Evolutionary conservation across 2,797 vertebrate species (phyloP).

Genomic region (Hyperoplus lanceolatus): DNA sequence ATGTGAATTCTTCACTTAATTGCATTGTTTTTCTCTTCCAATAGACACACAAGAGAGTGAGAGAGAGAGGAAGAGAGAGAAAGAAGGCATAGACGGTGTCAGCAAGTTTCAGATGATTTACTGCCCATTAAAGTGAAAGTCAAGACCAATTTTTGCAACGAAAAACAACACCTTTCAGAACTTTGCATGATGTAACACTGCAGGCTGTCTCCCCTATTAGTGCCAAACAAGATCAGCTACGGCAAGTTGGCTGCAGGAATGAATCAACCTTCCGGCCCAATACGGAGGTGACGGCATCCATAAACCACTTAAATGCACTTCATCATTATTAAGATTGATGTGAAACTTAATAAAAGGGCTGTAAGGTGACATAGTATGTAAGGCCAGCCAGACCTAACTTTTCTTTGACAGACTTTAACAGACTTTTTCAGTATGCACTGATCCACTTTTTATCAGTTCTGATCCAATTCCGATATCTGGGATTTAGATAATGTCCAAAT

Average conservation of each 20-base stretch:
- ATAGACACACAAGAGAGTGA: too few relatives aligned
- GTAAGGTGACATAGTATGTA: neutral
- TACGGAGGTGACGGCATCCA: neutral
- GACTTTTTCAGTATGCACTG: neutral
- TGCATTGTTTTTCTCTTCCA: neutral
- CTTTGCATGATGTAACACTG: neutral
- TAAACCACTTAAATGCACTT: slow-evolving; percentile 10
- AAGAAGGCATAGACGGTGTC: neutral
- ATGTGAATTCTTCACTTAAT: neutral
- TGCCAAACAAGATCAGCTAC: neutral
- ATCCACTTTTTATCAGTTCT: too few relatives aligned
- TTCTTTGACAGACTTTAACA: neutral
- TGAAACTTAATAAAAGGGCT: neutral
- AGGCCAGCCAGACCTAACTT: neutral
- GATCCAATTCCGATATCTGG: too few relatives aligned
- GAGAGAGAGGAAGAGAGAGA: too few relatives aligned
- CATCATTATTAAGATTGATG: slow-evolving; percentile 6
- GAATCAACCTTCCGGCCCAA: slow-evolving; percentile 1
- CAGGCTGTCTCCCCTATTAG: neutral
- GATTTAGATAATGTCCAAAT: too few relatives aligned
- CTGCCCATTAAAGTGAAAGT: neutral
- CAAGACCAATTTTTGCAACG: slow-evolving; percentile 5
- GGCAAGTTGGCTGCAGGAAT: neutral
- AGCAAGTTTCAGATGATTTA: neutral
- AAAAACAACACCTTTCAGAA: slow-evolving; percentile 3